phyloP scores from a whole-genome alignment of 2,888 invertebrate genomes.

The Bibio marci region DNA sequence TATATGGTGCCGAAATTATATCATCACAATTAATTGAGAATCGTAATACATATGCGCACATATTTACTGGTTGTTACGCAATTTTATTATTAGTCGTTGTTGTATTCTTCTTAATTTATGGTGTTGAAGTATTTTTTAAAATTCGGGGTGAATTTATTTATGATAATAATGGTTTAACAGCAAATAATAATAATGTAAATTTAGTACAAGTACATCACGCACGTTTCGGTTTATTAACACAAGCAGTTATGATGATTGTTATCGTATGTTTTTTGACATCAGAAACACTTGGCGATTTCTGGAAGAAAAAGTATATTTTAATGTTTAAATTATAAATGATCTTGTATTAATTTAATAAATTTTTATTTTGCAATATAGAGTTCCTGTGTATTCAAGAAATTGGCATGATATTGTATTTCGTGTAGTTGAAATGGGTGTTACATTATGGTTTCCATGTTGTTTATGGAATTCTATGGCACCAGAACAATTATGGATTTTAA shows the following conservation, averaged over 20 bases:
- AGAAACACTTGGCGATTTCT: slow-evolving; percentile 80
- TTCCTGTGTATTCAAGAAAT: slow-evolving; percentile 77
- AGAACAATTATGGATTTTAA: slow-evolving; percentile 82
- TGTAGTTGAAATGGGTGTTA: slow-evolving; percentile 80
- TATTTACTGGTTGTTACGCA: slow-evolving; percentile 86
- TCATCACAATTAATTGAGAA: slow-evolving; percentile 21
- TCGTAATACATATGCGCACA: slow-evolving; percentile 47
- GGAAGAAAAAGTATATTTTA: slow-evolving; percentile 84
- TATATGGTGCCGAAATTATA: slow-evolving; percentile 54
- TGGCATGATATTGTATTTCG: slow-evolving; percentile 86
- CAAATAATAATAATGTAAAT: slow-evolving; percentile 42
- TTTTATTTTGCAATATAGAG: slow-evolving; percentile 32
- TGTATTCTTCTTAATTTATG: slow-evolving; percentile 83
- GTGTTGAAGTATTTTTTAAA: slow-evolving; percentile 88
- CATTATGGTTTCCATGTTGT: slow-evolving; percentile 89
- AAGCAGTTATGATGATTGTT: slow-evolving; percentile 79
- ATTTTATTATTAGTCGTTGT: slow-evolving; percentile 80
- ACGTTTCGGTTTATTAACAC: slow-evolving; percentile 69
- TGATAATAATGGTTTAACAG: slow-evolving; percentile 38
- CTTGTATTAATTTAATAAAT: slow-evolving; percentile 7
- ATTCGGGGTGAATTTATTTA: slow-evolving; percentile 74
- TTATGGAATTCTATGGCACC: slow-evolving; percentile 93
- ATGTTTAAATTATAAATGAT: not conserved
- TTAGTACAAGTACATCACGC: slow-evolving; percentile 83
- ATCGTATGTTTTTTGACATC: slow-evolving; percentile 79